Conservation (phyloP, 2,888 invertebrate genomes). For the Panorpa germanica region DNA sequence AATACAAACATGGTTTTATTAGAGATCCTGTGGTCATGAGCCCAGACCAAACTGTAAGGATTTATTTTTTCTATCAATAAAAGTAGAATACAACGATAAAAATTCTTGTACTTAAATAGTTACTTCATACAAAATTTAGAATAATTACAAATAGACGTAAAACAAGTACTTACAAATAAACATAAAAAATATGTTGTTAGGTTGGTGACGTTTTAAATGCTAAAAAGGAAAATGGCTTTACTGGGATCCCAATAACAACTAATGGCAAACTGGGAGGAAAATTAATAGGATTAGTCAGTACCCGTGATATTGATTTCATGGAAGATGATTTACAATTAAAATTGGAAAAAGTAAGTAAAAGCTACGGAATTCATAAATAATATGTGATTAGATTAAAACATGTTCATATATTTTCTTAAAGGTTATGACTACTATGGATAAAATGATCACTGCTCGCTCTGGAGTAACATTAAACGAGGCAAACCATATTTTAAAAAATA, state of each 20-base stretch:
- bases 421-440: constrained; percentile 49
- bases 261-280: constrained; percentile 90
- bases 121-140: too few species aligned
- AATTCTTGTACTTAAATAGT: not conserved
- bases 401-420: too few species aligned
- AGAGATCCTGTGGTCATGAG: constrained; percentile 89
- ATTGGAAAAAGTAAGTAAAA: constrained; percentile 42
- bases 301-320: constrained; percentile 90
- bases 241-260: constrained; percentile 91
- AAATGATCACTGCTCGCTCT: constrained; percentile 76
- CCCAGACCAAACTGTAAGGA: constrained; percentile 55
- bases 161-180: not conserved
- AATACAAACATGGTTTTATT: constrained; percentile 98
- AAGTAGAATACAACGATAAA: too few species aligned
- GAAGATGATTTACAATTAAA: constrained; percentile 44
- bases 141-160: too few species aligned
- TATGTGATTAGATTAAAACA: too few species aligned
- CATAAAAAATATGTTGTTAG: constrained; percentile 13
- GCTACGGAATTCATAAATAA: too few species aligned
- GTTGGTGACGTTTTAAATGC: constrained; percentile 75
- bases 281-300: constrained; percentile 91
- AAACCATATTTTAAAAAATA: constrained; percentile 84
- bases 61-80: not conserved
- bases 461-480: constrained; percentile 86
- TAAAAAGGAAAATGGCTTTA: constrained; percentile 82